Conservation (phyloP, 2,888 invertebrate genomes). For the Diaprepes abbreviatus region DNA sequence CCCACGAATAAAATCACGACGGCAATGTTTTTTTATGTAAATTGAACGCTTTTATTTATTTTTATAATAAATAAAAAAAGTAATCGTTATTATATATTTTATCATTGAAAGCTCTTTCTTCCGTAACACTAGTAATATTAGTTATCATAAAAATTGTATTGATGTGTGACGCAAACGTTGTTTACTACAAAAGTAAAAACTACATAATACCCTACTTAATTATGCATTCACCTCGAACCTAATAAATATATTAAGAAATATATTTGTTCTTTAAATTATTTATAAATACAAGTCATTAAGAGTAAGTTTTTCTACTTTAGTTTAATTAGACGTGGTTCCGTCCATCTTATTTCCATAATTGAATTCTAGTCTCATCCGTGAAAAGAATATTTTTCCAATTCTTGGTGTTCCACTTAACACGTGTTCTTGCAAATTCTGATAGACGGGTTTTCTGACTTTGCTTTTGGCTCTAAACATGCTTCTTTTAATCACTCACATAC, state of each 20-base stretch:
- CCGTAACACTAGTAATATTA: not conserved
- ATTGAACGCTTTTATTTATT: not conserved
- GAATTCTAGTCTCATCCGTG: too few species aligned
- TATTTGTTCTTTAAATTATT: not conserved
- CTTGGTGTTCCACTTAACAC: too few species aligned
- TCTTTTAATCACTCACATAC: too few species aligned
- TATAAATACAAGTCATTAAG: not conserved
- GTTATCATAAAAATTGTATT: not conserved
- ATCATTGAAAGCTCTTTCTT: not conserved
- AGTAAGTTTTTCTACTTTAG: not conserved
- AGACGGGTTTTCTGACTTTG: too few species aligned
- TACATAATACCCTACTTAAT: not conserved
- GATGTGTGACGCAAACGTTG: constrained; percentile 2
- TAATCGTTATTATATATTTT: not conserved
- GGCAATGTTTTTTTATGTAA: too few species aligned
- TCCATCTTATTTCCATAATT: too few species aligned
- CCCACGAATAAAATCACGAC: too few species aligned
- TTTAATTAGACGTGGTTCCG: too few species aligned
- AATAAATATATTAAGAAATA: not conserved
- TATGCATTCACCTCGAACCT: constrained; percentile 2
- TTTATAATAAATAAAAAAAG: not conserved
- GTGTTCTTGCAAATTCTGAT: too few species aligned
- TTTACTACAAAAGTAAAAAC: constrained; percentile 6
- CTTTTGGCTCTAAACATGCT: too few species aligned
- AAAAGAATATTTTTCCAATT: too few species aligned